Conservation (phyloP, 2,113 vertebrate species). For the Sapayoa aenigma region DNA sequence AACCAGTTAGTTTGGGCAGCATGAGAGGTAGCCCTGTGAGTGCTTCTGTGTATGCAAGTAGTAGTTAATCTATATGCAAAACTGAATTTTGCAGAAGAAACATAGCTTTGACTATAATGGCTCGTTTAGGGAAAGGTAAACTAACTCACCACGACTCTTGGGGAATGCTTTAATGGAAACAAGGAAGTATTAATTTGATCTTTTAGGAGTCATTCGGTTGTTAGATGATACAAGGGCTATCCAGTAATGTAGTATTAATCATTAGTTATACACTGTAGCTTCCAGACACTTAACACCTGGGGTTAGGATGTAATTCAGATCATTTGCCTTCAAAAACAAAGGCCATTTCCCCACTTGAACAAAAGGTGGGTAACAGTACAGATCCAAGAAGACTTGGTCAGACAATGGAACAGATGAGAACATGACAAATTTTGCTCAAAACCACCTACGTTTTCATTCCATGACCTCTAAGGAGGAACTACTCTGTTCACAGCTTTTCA, state of each 20-base stretch:
- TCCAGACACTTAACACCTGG: neutral
- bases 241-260: neutral
- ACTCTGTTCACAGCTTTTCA: neutral
- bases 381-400: neutral
- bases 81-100: neutral
- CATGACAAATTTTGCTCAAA: neutral
- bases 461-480: neutral
- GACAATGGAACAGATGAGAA: neutral
- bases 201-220: neutral
- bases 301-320: neutral
- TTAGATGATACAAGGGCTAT: neutral
- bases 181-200: neutral
- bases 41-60: neutral
- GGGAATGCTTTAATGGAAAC: neutral
- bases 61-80: neutral
- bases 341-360: neutral
- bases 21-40: neutral
- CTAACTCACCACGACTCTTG: neutral
- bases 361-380: neutral
- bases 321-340: neutral
- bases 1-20: neutral
- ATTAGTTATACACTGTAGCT: neutral
- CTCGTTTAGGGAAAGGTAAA: neutral
- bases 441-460: neutral
- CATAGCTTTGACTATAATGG: neutral